These are phyloP conservation scores for Leptarthrus brevirostris DNA, from an alignment of 2,888 invertebrate genomes.

Conservation along the genomic window DNA sequence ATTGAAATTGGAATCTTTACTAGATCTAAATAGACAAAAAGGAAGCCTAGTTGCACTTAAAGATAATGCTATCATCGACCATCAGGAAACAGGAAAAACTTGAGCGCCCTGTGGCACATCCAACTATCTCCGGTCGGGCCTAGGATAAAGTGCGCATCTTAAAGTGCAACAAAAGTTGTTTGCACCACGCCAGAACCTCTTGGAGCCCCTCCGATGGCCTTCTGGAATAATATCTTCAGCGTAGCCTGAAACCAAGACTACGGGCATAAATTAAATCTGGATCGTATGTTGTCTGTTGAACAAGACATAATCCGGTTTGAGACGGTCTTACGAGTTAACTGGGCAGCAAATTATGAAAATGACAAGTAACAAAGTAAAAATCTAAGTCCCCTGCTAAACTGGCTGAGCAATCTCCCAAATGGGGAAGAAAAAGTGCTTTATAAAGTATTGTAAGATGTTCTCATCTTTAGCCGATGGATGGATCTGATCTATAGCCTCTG, in stretches of 20 bases:
- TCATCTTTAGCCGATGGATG: background rate
- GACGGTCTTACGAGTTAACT: conserved; percentile 46
- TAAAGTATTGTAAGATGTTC: conserved; percentile 2
- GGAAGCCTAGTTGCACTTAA: conserved; percentile 12
- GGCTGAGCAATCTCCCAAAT: conserved; percentile 6
- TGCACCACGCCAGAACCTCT: background rate
- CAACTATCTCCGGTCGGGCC: background rate
- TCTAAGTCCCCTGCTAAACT: conserved; percentile 22
- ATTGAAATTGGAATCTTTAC: conserved; percentile 45
- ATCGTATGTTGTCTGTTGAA: conserved; percentile 46
- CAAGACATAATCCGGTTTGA: conserved; percentile 47
- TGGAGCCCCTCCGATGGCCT: background rate
- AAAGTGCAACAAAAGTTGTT: conserved; percentile 43
- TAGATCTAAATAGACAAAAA: conserved; percentile 29
- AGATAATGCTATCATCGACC: conserved; percentile 44
- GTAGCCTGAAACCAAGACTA: conserved; percentile 22
- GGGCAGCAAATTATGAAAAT: conserved; percentile 44
- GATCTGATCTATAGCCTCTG: background rate
- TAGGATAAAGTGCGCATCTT: conserved; percentile 11
- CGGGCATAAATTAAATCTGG: conserved; percentile 42
- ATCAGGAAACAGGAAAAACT: conserved; percentile 40
- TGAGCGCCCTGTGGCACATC: conserved; percentile 27
- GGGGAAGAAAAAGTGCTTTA: background rate
- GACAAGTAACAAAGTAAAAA: conserved; percentile 38
- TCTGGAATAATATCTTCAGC: conserved; percentile 10